Evolutionary conservation across 2,113 vertebrate species (phyloP).

Genomic region (Corydoras sp.): DNA sequence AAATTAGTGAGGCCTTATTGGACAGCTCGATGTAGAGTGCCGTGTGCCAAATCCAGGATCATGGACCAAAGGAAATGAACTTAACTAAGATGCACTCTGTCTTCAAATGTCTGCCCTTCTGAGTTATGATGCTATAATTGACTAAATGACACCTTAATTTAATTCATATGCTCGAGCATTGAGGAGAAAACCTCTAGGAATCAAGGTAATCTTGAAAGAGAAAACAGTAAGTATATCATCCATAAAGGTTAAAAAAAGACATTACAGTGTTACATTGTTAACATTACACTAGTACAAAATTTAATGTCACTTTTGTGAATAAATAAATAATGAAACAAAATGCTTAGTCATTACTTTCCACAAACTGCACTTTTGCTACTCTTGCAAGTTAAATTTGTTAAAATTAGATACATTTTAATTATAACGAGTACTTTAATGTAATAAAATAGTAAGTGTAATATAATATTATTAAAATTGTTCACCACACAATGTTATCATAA

Average conservation of each 20-base stretch:
- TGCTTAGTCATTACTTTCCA: too few relatives aligned
- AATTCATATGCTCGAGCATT: slow-evolving; percentile 76
- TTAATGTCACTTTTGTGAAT: too few relatives aligned
- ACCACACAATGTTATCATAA: slow-evolving; percentile 56
- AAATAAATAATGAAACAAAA: too few relatives aligned
- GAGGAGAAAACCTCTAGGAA: slow-evolving; percentile 70
- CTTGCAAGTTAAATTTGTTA: too few relatives aligned
- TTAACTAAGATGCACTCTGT: slow-evolving; percentile 70
- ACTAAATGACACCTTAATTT: slow-evolving; percentile 83
- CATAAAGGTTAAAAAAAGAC: slow-evolving; percentile 36
- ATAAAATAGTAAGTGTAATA: too few relatives aligned
- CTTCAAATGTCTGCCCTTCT: slow-evolving; percentile 75
- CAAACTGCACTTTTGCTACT: too few relatives aligned
- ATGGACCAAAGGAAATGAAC: slow-evolving; percentile 73
- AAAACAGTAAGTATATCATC: slow-evolving; percentile 56
- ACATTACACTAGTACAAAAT: too few relatives aligned
- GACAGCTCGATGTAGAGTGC: slow-evolving; percentile 67
- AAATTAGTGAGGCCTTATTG: slow-evolving; percentile 70
- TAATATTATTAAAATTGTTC: slow-evolving; percentile 29
- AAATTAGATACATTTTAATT: too few relatives aligned
- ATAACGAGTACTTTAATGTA: too few relatives aligned
- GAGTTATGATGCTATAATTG: slow-evolving; percentile 75
- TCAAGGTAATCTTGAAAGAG: slow-evolving; percentile 64
- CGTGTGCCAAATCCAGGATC: slow-evolving; percentile 67
- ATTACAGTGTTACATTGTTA: too few relatives aligned